These are phyloP conservation scores for Paralichthys olivaceus DNA, from an alignment of 2,113 vertebrate species.

Conservation along the genomic window DNA sequence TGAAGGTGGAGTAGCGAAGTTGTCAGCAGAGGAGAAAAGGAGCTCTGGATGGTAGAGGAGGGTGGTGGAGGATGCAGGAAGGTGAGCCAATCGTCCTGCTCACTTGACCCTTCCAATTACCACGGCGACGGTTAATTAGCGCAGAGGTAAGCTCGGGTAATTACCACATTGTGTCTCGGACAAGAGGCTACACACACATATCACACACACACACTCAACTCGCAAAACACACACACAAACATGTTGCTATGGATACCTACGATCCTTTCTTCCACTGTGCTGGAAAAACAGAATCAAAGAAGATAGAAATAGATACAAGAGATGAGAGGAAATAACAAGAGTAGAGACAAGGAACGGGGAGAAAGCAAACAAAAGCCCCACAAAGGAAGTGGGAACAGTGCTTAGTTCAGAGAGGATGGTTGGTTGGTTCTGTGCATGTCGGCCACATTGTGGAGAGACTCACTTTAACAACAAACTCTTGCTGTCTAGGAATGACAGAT, in stretches of 20 bases:
- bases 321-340: constrained; percentile 62
- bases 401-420: constrained; percentile 50
- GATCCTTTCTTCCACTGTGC: constrained; percentile 61
- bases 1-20: constrained; percentile 61
- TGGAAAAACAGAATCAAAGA: constrained; percentile 50
- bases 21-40: constrained; percentile 50
- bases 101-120: constrained; percentile 86
- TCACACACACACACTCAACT: constrained; percentile 8
- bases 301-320: constrained; percentile 74
- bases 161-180: constrained; percentile 84
- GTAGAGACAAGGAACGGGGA: constrained; percentile 39
- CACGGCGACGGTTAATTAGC: constrained; percentile 83
- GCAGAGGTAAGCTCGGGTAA: constrained; percentile 83
- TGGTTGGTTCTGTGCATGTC: constrained; percentile 30
- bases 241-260: constrained; percentile 84
- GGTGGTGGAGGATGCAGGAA: constrained; percentile 65
- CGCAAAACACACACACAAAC: constrained; percentile 44
- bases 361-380: constrained; percentile 65
- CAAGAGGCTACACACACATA: constrained; percentile 74
- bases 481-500: constrained; percentile 59
- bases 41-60: constrained; percentile 39
- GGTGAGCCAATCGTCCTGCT: constrained; percentile 81
- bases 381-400: constrained; percentile 53
- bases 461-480: constrained; percentile 54
- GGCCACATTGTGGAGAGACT: constrained; percentile 43